Percentiles rank a stretch among this genome's conserved stretches.
These are phyloP conservation scores for Parauchenoglanis punctatus DNA, from an alignment of 2,797 vertebrate species.

Conservation along the genomic window DNA sequence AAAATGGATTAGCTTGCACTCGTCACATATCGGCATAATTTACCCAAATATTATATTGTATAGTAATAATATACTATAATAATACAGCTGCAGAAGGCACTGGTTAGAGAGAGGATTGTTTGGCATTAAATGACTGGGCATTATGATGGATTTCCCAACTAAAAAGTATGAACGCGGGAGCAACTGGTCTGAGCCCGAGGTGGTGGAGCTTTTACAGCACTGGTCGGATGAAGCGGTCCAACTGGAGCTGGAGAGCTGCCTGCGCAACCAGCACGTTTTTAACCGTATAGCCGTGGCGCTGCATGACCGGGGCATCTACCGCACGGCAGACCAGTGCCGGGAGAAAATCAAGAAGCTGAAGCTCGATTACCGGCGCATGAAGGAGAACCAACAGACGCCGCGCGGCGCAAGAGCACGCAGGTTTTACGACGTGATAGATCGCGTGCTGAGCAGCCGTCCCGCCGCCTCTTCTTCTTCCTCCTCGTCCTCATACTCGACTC, in stretches of 20 bases:
- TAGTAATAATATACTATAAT: not conserved
- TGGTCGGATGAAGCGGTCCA: constrained; percentile 88
- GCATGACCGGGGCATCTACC: constrained; percentile 84
- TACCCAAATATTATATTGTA: not conserved
- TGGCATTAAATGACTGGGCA: not conserved
- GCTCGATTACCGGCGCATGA: constrained; percentile 88
- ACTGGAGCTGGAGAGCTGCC: constrained; percentile 85
- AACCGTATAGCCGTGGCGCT: constrained; percentile 86
- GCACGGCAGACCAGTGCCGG: constrained; percentile 85
- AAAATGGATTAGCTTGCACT: not conserved
- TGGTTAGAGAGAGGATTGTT: not conserved
- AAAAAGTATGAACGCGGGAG: constrained; percentile 88
- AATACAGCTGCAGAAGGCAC: not conserved
- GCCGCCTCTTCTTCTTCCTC: constrained; percentile 78
- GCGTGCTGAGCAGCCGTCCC: constrained; percentile 83
- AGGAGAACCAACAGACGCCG: constrained; percentile 84
- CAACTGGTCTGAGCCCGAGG: constrained; percentile 90
- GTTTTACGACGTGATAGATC: constrained; percentile 91
- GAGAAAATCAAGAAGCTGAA: constrained; percentile 97
- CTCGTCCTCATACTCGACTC: constrained; percentile 21
- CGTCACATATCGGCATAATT: not conserved
- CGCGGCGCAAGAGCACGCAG: constrained; percentile 82
- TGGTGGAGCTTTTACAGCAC: constrained; percentile 87
- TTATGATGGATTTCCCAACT: constrained; percentile 84
- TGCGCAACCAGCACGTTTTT: constrained; percentile 89